Percentiles rank a stretch among this genome's conserved stretches.
Conservation (phyloP, 2,113 vertebrate genomes). For the Columbina picui region DNA sequence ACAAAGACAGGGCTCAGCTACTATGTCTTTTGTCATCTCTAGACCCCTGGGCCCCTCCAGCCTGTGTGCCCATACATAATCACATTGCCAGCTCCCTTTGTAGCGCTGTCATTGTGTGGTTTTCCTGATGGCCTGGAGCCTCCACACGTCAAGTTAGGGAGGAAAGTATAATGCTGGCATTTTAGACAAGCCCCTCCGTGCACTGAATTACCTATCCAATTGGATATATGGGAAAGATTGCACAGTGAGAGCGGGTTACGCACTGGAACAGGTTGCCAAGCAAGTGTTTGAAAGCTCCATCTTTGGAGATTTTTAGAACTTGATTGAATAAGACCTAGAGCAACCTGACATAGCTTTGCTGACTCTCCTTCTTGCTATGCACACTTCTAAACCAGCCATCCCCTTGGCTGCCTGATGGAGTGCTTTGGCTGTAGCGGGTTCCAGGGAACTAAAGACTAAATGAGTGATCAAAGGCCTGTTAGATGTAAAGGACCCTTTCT, state of each 20-base stretch:
- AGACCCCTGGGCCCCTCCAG: not conserved
- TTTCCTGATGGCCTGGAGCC: not conserved
- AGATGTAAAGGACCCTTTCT: not conserved
- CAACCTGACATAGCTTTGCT: not conserved
- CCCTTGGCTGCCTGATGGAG: not conserved
- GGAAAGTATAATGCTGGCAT: not conserved
- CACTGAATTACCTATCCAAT: not conserved
- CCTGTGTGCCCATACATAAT: not conserved
- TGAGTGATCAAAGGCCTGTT: not conserved
- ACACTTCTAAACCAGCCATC: not conserved
- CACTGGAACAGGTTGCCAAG: not conserved
- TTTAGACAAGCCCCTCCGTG: not conserved
- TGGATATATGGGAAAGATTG: not conserved
- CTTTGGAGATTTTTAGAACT: not conserved
- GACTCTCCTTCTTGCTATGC: not conserved
- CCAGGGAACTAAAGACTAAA: not conserved
- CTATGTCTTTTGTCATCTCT: not conserved
- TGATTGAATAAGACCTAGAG: not conserved
- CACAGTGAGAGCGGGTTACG: not conserved
- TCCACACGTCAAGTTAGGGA: not conserved
- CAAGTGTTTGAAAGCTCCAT: not conserved
- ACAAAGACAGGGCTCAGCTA: not conserved
- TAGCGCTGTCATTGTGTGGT: not conserved
- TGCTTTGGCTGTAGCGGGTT: not conserved
- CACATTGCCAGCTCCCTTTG: not conserved